Conservation (phyloP, 1,140 invertebrate genomes). For the Tetraneura akinire region DNA sequence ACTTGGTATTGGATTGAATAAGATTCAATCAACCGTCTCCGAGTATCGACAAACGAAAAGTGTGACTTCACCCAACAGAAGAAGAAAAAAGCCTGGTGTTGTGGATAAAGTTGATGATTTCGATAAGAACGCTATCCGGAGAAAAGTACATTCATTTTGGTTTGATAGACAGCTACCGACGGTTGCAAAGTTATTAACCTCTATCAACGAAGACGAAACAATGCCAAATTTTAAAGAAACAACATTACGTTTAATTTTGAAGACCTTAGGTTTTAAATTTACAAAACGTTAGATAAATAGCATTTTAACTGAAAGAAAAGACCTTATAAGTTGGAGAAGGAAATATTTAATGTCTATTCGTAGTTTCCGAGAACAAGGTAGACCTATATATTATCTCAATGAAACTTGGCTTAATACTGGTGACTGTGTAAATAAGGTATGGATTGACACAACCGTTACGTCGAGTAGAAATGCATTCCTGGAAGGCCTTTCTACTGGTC, state of each 20-base stretch:
- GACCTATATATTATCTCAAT: not conserved
- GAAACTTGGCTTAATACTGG: not conserved
- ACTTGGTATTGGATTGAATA: not conserved
- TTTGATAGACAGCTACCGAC: conserved; percentile 12
- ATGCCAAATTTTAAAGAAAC: not conserved
- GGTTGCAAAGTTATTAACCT: not conserved
- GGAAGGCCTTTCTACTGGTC: not conserved
- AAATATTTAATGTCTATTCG: not conserved
- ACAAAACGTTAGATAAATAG: not conserved
- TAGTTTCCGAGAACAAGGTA: not conserved
- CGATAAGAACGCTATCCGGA: not conserved
- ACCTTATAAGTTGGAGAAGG: conserved; percentile 2
- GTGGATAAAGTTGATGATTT: conserved; percentile 19
- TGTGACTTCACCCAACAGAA: not conserved
- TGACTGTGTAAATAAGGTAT: not conserved
- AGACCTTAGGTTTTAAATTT: conserved; percentile 10
- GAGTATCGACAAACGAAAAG: not conserved
- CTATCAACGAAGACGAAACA: conserved; percentile 15
- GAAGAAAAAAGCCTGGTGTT: not conserved
- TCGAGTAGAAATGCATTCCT: not conserved
- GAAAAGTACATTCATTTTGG: conserved; percentile 32
- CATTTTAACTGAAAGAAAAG: conserved; percentile 9
- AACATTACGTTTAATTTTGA: not conserved
- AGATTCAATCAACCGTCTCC: not conserved
- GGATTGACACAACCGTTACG: not conserved